These are phyloP conservation scores for Sebastolobus altivelis DNA, from an alignment of 2,797 vertebrate species.

Conservation along the genomic window DNA sequence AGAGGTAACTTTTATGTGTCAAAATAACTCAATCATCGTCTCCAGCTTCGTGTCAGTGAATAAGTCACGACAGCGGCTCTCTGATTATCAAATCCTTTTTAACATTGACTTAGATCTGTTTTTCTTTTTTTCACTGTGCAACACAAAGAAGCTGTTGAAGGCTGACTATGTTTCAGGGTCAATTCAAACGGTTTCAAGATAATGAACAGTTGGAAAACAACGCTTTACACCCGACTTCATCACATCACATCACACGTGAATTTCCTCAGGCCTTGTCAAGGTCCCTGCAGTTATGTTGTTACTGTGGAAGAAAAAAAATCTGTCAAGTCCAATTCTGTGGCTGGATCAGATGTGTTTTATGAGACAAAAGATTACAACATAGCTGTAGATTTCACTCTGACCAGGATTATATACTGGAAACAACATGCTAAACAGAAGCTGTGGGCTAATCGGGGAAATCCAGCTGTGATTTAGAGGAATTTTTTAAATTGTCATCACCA, in stretches of 20 bases:
- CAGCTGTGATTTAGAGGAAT: background rate
- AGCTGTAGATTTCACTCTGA: background rate
- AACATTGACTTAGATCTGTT: background rate
- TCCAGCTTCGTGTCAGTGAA: background rate
- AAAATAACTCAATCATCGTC: constrained; percentile 18
- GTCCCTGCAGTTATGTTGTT: constrained; percentile 34
- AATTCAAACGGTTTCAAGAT: constrained; percentile 39
- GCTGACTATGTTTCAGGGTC: constrained; percentile 45
- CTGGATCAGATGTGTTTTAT: background rate
- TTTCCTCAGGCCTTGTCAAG: constrained; percentile 41
- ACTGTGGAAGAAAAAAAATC: background rate
- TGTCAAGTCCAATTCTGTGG: background rate
- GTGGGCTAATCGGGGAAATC: background rate
- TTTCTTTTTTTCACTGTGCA: background rate
- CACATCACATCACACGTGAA: constrained; percentile 50
- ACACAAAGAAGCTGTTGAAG: constrained; percentile 17
- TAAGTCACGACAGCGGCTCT: constrained; percentile 14
- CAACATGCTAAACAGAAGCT: background rate
- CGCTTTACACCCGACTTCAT: constrained; percentile 36
- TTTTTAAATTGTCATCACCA: background rate
- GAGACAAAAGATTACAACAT: background rate
- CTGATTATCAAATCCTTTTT: background rate
- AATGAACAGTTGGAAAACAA: constrained; percentile 25
- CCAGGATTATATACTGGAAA: background rate
- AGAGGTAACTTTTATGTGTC: constrained; percentile 8